Evolutionary conservation across 2,113 vertebrate species (phyloP).

Genomic region (Daphoenositta chrysoptera): DNA sequence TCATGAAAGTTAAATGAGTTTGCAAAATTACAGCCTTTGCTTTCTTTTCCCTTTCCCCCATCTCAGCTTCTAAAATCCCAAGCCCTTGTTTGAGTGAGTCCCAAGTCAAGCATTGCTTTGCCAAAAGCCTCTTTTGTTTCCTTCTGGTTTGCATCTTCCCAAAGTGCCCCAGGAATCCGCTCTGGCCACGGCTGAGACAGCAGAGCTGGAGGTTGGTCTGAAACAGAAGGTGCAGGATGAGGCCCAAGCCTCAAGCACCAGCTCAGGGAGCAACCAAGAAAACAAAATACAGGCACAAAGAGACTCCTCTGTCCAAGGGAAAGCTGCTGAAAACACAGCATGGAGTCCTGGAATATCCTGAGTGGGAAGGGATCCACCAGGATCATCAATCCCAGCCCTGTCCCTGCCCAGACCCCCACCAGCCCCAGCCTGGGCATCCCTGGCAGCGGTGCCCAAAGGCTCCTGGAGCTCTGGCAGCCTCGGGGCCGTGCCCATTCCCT

Average conservation of each 20-base stretch:
- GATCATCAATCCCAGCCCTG: not conserved
- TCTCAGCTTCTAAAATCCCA: not conserved
- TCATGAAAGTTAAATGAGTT: not conserved
- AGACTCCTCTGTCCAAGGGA: not conserved
- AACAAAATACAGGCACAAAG: not conserved
- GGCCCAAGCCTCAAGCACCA: not conserved
- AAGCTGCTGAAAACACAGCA: not conserved
- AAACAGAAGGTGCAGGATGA: not conserved
- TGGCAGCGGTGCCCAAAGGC: not conserved
- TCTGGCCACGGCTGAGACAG: not conserved
- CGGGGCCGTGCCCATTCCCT: not conserved
- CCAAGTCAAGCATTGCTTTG: not conserved
- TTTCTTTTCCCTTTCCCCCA: not conserved
- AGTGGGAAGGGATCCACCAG: rapidly evolving
- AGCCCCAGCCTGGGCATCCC: not conserved
- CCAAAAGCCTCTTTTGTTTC: not conserved
- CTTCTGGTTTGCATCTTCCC: not conserved
- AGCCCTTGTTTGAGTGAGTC: not conserved
- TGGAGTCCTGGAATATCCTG: not conserved
- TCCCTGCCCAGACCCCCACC: rapidly evolving
- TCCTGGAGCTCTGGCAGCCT: not conserved
- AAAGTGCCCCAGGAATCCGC: not conserved
- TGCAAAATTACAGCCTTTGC: not conserved
- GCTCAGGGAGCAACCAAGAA: not conserved
- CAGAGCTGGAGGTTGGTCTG: not conserved